Evolutionary conservation across 1,140 invertebrate species (phyloP).

Genomic region (Zaprionus kolodkinae): DNA sequence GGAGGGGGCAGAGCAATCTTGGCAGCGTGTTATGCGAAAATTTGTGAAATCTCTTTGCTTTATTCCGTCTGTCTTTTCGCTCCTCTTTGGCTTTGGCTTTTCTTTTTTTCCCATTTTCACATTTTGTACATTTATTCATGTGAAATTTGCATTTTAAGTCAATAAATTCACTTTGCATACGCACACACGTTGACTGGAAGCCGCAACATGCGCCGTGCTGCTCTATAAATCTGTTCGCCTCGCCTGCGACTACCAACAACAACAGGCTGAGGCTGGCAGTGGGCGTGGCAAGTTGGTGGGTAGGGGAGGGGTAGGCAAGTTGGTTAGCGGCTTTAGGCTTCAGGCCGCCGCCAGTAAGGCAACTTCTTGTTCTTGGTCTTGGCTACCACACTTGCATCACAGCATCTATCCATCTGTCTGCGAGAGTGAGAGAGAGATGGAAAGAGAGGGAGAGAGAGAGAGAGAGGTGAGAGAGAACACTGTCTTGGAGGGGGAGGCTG

Average conservation of each 20-base stretch:
- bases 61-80: conserved; percentile 35
- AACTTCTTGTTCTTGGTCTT: conserved; percentile 42
- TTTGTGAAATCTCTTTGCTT: conserved; percentile 67
- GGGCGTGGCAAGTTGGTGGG: not conserved
- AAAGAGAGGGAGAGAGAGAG: not conserved
- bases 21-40: conserved; percentile 70
- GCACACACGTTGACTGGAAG: conserved; percentile 56
- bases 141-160: conserved; percentile 82
- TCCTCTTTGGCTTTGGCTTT: conserved; percentile 15
- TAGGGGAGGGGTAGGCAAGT: not conserved
- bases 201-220: conserved; percentile 59
- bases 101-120: not conserved
- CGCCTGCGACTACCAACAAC: conserved; percentile 40
- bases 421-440: conserved; percentile 13
- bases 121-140: conserved; percentile 41
- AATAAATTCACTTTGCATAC: conserved; percentile 83
- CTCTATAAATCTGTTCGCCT: conserved; percentile 78
- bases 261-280: not conserved
- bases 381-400: conserved; percentile 64
- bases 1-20: conserved; percentile 51
- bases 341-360: conserved; percentile 51
- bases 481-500: conserved; percentile 29
- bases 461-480: conserved; percentile 9
- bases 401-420: conserved; percentile 55
- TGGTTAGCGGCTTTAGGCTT: conserved; percentile 49